A percentile compares a stretch with the other conserved stretches of the same genome.
Conservation (phyloP, 2,113 vertebrate genomes). For the Xiphophorus maculatus region DNA sequence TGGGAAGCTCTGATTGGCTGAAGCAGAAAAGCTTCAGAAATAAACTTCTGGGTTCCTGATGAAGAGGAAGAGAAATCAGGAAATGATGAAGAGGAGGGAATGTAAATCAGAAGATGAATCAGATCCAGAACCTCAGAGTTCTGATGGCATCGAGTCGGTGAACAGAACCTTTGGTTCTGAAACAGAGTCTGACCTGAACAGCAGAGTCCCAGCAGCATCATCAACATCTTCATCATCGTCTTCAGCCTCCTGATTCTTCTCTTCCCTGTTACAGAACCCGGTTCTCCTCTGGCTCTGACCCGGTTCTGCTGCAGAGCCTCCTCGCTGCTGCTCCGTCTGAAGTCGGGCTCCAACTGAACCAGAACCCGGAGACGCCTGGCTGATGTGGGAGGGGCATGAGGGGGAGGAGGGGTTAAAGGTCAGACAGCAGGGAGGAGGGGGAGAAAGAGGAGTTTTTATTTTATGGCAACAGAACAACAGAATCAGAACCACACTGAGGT, state of each 20-base stretch:
- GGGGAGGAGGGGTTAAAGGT: conserved; percentile 1
- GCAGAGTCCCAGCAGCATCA: conserved; percentile 49
- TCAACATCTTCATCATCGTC: conserved; percentile 24
- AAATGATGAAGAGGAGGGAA: not conserved
- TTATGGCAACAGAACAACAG: too few species aligned
- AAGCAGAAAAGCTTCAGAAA: too few species aligned
- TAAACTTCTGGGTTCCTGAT: too few species aligned
- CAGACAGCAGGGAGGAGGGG: not conserved
- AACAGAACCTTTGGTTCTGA: not conserved
- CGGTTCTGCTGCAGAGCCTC: not conserved
- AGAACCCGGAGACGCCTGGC: not conserved
- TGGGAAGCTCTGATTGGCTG: too few species aligned
- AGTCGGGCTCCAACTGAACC: conserved; percentile 17
- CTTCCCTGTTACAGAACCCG: too few species aligned
- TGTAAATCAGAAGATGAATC: not conserved
- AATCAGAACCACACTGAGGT: too few species aligned
- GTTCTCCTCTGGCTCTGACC: not conserved
- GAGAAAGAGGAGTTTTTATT: not conserved
- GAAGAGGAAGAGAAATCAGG: too few species aligned
- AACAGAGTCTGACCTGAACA: conserved; percentile 50
- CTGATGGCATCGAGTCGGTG: not conserved
- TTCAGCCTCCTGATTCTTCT: not conserved
- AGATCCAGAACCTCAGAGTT: not conserved
- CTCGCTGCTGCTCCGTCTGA: conserved; percentile 9
- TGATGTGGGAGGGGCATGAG: not conserved